Evolutionary conservation across 2,797 vertebrate genomes (phyloP), one percentile per base, ranked within the genome.

Genomic region (Enteromius viviparus): DNA sequence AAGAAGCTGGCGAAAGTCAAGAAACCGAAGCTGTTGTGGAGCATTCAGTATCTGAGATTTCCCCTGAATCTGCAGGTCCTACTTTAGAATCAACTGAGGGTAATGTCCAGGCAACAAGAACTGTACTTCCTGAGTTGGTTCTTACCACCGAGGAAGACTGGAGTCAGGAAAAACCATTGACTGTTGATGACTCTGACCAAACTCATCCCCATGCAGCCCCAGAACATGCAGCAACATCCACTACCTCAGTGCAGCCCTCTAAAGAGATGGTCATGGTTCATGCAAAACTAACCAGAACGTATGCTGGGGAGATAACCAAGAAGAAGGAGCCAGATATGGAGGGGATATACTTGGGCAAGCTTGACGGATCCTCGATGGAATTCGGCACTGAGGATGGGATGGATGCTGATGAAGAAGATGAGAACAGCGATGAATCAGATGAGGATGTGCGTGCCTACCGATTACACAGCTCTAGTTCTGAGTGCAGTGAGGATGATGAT

Each of bases 391-490:
- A 98, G 90, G 98, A 99, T 0, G 97, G 95, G 0, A 91, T 95
- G 17, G 98, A 99, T 5, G 98, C 97, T 0, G 98, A 99, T 2
- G 97, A 99, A 90, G 98, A 99, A 87, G 97, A 99, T 15, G 98
- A 97, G 88, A 97, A 98, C 93, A 99, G 98, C 1, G 98, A 98
- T 0, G 96, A 98, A 89, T 99, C 97, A 0, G 97, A 99, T 0
- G 97, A 99, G 0, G 97, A 99, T 85, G 89, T 96, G 84, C 95
- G 95, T 23, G 95, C 94, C 0, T 99, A 98, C 89, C 94, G 91
- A 86, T 91, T 97, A 34, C 95, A 95, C 85, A 96, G 95, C 89
- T 96, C 96, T 78, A 97, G 97, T 91, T 97, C 96, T 0, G 98
- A 99, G 58, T 83, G 81, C 74, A 99, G 98, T 0, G 98, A 98